Evolutionary conservation across 2,888 invertebrate species (phyloP), one percentile per base, ranked within the genome.

Genomic region (Rugalucina vietnamica): DNA sequence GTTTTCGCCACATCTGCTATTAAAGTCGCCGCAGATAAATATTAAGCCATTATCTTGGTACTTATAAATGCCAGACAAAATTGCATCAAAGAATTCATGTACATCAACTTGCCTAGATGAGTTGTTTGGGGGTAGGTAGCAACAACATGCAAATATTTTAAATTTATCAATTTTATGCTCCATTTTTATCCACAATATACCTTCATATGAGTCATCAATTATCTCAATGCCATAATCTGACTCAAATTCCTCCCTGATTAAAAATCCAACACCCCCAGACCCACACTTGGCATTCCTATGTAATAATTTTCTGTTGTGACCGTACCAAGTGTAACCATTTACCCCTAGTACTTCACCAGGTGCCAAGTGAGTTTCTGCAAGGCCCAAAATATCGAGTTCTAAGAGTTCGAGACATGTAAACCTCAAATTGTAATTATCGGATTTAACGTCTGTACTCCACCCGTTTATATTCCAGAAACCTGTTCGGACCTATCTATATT

Each of bases 391-490:
- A 60, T 85, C 81, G 65, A 65, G 57, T 3, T 70, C 43, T 37
- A 73, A n/a, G 21, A n/a, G 18, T 2, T 71, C 8, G 14, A 71
- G n/a, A 76, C 82, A 79, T 10, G 34, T 3, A 39, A 36, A 27
- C 10, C 75, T 0, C 34, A 79, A 0, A 18, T 54, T 29, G 72
- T 32, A 57, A 75, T 79, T 79, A 34, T 79, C 79, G 71, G 39
- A 34, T 29, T 36, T 32, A 24, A 3, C 24, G 39, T 76, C 37
- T 10, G 21, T 43, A 57, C 32, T 65, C 71, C 75, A 82, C 8
- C 82, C 82, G 12, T 32, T 75, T 1, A 75, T 71, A n/a, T 82
- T 82, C 79, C 79, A 79, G 76, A 82, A 79, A 76, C 79, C 82
- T 29, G 32, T 34, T 50, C 32, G 24, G 0, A 49, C 54, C 72